Percentiles rank a stretch among this genome's conserved stretches.
phyloP scores from a whole-genome alignment of 2,113 vertebrate genomes.

The Rhinogobius similis region DNA sequence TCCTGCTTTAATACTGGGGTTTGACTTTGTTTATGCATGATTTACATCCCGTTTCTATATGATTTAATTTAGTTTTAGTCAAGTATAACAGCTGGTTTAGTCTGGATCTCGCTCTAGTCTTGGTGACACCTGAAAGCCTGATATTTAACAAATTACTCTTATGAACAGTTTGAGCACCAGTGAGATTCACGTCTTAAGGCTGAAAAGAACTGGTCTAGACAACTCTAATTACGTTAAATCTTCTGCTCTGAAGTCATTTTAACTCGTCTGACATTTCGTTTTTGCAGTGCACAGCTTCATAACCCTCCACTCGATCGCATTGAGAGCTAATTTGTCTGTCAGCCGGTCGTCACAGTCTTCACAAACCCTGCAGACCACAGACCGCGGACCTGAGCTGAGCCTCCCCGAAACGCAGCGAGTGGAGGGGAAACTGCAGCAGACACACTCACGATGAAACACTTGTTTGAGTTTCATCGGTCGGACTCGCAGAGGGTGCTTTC shows the following conservation, averaged over 20 bases:
- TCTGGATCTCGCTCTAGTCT: neutral
- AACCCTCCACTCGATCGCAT: slow-evolving; percentile 24
- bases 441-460: slow-evolving; percentile 13
- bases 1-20: too few relatives aligned
- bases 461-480: neutral
- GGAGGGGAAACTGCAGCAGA: neutral
- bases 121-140: too few relatives aligned
- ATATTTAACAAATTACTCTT: too few relatives aligned
- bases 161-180: neutral
- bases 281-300: neutral
- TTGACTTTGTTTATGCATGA: neutral
- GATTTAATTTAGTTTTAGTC: neutral
- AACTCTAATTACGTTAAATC: neutral
- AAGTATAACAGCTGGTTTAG: neutral
- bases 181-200: neutral
- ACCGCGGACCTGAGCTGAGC: slow-evolving; percentile 8
- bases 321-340: slow-evolving; percentile 40
- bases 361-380: slow-evolving; percentile 4
- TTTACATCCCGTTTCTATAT: neutral
- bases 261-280: neutral
- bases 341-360: slow-evolving; percentile 20
- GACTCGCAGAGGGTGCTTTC: neutral
- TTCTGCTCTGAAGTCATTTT: neutral
- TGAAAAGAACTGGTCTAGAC: neutral
- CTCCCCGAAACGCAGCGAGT: neutral